Evolutionary conservation across 2,113 vertebrate genomes (phyloP), one percentile per base, ranked within the genome.

Genomic region (Pseudorasbora parva): DNA sequence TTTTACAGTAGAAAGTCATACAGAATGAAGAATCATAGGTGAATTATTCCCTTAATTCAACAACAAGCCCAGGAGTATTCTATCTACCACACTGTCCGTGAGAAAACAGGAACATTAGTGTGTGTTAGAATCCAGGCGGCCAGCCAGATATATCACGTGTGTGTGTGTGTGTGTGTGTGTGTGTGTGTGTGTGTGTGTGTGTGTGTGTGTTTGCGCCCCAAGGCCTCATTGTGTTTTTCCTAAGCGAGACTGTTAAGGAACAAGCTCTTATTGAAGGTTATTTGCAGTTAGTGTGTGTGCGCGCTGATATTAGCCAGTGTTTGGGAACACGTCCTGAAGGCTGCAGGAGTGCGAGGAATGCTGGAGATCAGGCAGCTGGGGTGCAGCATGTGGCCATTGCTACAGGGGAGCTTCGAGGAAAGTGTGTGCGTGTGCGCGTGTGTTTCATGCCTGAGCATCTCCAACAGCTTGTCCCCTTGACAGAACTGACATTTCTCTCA

Each of bases 401-500:
- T 84, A 57, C 77, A 81, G 86, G 82, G 86, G 45, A 51, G 75
- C 75, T 83, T 66, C 2, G 57, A 80, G 76, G 75, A 57, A 80
- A 68, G 80, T 84, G 60, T 86, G 82, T 84, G 77, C 81, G 64
- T 30, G 30, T 86, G 82, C 82, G 77, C 81, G 43, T 54, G 43
- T 77, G 47, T 81, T 51, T 23, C 30, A 27, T 30, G 45, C 45
- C 45, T 66, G 76, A 60, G 47, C 60, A 77, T 79, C 7, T 83
- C 68, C 66, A 82, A 73, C 77, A 84, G 77, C 78, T 57, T 90
- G 88, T 80, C 89, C 84, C 85, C 86, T 80, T 85, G 89, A 90
- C 71, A 51, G 82, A 87, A 88, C 21, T 19, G 51, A 77, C 84
- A 74, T 45, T 62, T 25, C 59, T 21, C 57, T 60, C 56, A 41